Conservation (phyloP, 2,888 invertebrate genomes). For the Plagodis dolabraria region DNA sequence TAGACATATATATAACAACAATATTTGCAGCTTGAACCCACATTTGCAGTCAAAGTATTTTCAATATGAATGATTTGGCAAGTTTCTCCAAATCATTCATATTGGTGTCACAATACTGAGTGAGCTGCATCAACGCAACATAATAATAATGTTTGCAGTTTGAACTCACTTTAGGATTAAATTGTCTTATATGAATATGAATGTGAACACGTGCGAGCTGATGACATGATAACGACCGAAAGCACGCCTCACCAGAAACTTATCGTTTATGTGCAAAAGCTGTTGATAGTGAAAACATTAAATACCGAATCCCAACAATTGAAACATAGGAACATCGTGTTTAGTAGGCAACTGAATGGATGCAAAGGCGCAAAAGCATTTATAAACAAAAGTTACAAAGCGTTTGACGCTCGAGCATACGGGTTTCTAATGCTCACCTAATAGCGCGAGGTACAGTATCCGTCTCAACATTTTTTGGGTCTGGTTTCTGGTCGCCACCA, state of each 20-base stretch:
- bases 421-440: constrained; percentile 68
- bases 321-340: neutral
- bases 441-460: constrained; percentile 73
- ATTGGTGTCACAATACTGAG: too few species aligned
- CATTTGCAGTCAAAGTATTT: too few species aligned
- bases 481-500: constrained; percentile 67
- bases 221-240: too few species aligned
- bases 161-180: constrained; percentile 15
- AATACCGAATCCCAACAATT: neutral
- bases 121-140: too few species aligned
- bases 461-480: constrained; percentile 60
- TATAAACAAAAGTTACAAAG: neutral
- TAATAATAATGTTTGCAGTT: constrained; percentile 41
- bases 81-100: too few species aligned
- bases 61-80: too few species aligned
- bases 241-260: too few species aligned
- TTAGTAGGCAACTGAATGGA: constrained; percentile 1
- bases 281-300: too few species aligned
- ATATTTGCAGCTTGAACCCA: too few species aligned
- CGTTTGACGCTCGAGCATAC: constrained; percentile 6
- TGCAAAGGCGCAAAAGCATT: neutral
- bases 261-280: too few species aligned
- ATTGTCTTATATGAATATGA: neutral
- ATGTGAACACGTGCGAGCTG: too few species aligned
- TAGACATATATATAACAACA: too few species aligned